Evolutionary conservation across 2,797 vertebrate genomes (phyloP), one percentile per base, ranked within the genome.

Genomic region (Nothura maculosa): DNA sequence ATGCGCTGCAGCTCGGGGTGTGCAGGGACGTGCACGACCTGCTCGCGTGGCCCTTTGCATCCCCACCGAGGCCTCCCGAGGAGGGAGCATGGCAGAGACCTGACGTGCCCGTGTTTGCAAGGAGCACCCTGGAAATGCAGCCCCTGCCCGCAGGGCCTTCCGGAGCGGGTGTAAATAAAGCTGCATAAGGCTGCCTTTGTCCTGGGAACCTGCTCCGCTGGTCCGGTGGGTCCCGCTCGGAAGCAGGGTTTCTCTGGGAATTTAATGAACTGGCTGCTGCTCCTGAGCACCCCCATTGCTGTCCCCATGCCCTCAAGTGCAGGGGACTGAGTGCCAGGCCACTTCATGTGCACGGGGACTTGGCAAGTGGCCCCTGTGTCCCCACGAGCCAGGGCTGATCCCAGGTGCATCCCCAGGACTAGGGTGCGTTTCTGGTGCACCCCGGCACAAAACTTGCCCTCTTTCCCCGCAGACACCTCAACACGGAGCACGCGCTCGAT

Each of bases 401-500:
- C 89, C 64, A 67, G 43, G 30, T 11, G 64, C 48, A 61, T 68
- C 20, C 30, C 28, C 15, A 7, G 36, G 0, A 0, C 30, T 24
- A 24, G 64, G 63, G 42, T 1, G 5, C 9, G 0, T 11, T 55
- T 30, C 25, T 66, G 61, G 58, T 81, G 48, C 1, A 3, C 43
- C 75, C 27, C 27, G 76, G 19, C n/a, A 1, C 42, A 16, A 58
- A 14, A 1, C 18, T 14, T 4, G 0, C 0, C 34, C 40, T 17
- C 95, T 82, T 87, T 47, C 63, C 94, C 90, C 82, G 36, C 91
- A 99, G 99, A 98, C 99, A 99, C 98, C 99, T 99, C 98, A 99
- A 99, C 97, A 99, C 98, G 32, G 99, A 99, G 96, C 99, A 99
- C 25, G 99, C 99, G 96, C 98, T 99, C 92, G 99, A 99, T 28